phyloP scores from a whole-genome alignment of 2,888 invertebrate species.

The Heteromurus nitidus region DNA sequence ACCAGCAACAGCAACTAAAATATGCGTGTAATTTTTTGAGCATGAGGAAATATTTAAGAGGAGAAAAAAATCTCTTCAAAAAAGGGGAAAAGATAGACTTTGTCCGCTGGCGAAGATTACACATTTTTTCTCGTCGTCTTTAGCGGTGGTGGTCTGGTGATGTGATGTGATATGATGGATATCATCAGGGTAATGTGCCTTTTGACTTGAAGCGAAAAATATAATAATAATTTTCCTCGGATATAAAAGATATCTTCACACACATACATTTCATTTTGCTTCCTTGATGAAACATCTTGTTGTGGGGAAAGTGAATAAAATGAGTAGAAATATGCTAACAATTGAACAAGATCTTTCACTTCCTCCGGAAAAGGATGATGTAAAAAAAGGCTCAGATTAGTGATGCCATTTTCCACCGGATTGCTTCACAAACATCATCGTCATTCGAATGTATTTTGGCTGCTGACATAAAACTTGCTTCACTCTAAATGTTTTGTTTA shows the following conservation, averaged over 20 bases:
- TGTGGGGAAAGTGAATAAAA: not conserved
- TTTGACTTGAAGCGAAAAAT: not conserved
- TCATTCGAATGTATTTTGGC: not conserved
- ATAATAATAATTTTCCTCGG: not conserved
- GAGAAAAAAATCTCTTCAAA: not conserved
- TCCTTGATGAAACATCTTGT: too few relatives aligned
- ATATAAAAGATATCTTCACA: too few relatives aligned
- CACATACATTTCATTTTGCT: too few relatives aligned
- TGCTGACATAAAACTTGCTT: too few relatives aligned
- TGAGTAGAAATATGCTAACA: not conserved
- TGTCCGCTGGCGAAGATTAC: not conserved
- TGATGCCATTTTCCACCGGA: not conserved
- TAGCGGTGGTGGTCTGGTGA: too few relatives aligned
- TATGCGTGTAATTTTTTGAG: slow-evolving; percentile 1
- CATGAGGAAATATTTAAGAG: not conserved
- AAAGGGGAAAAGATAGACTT: not conserved
- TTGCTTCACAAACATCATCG: not conserved
- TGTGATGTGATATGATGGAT: not conserved
- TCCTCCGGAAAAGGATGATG: too few relatives aligned
- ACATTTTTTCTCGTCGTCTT: too few relatives aligned
- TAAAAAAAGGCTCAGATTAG: not conserved
- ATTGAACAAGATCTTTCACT: too few relatives aligned
- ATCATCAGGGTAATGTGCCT: not conserved
- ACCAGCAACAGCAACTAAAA: not conserved
- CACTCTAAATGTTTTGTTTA: not conserved